Percentiles rank a stretch among this genome's conserved stretches.
These are phyloP conservation scores for Drosophila affinis DNA, from an alignment of 2,888 invertebrate species.

Conservation along the genomic window DNA sequence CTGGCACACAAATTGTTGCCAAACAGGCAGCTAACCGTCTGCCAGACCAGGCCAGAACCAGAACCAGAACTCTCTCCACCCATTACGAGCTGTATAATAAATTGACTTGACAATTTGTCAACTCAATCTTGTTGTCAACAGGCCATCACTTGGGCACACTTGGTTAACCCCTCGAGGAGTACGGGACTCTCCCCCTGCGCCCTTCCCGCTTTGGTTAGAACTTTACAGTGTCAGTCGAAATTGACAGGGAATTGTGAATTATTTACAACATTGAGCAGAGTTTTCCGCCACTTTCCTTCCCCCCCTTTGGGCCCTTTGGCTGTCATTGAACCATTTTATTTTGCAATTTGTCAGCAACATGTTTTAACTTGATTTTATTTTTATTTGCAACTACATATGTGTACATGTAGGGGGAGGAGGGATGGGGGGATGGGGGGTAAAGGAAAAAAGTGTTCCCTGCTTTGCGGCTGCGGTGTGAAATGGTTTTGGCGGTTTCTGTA, in stretches of 20 bases:
- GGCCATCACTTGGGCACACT: slow-evolving; percentile 18
- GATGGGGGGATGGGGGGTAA: background rate
- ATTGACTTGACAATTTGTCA: slow-evolving; percentile 57
- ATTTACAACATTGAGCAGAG: slow-evolving; percentile 53
- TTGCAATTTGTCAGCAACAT: slow-evolving; percentile 56
- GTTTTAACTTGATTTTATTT: slow-evolving; percentile 29
- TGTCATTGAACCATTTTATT: slow-evolving; percentile 17
- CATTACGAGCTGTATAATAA: slow-evolving; percentile 33
- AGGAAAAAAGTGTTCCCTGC: slow-evolving; percentile 50
- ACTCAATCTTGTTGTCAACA: slow-evolving; percentile 60
- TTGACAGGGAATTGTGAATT: slow-evolving; percentile 63
- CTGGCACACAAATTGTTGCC: no score
- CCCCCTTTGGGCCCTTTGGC: no score
- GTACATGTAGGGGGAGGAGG: background rate
- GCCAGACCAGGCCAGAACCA: background rate
- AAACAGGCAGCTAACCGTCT: no score
- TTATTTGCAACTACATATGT: slow-evolving; percentile 12
- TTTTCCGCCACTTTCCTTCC: background rate
- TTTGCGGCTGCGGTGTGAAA: slow-evolving; percentile 55
- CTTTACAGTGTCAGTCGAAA: slow-evolving; percentile 20
- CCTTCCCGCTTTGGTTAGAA: no score
- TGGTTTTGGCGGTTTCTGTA: slow-evolving; percentile 55
- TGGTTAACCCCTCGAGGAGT: slow-evolving; percentile 7
- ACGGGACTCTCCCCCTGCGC: background rate
- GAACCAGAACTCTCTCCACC: background rate